A percentile compares a stretch with the other conserved stretches of the same genome.
Conservation (phyloP, 2,888 invertebrate genomes). For the Patella pellucida region DNA sequence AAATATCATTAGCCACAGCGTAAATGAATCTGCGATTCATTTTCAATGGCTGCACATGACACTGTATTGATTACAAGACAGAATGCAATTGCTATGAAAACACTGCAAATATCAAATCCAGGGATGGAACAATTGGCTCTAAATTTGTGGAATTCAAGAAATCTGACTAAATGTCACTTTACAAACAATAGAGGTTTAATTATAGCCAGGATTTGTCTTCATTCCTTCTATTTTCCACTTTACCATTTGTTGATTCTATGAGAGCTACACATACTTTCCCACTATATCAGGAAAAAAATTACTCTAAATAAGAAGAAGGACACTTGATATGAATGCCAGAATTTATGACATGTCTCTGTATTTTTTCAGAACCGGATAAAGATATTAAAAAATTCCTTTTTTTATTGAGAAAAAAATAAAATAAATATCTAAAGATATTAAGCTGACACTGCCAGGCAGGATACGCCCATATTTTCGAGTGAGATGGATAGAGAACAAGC, state of each 20-base stretch:
- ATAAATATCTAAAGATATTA: too few relatives aligned
- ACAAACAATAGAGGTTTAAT: slow-evolving; percentile 9
- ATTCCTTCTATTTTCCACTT: slow-evolving; percentile 1
- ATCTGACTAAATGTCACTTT: slow-evolving; percentile 12
- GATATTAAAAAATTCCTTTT: too few relatives aligned
- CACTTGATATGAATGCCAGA: slow-evolving; percentile 8
- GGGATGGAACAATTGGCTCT: slow-evolving; percentile 12
- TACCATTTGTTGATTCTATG: slow-evolving; percentile 7
- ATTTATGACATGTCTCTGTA: not conserved
- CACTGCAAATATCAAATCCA: slow-evolving; percentile 16
- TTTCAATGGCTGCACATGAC: slow-evolving; percentile 22
- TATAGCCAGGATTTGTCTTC: not conserved
- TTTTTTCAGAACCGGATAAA: too few relatives aligned
- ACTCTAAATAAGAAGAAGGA: not conserved
- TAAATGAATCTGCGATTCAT: slow-evolving; percentile 26
- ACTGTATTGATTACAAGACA: slow-evolving; percentile 17
- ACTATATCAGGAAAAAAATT: not conserved
- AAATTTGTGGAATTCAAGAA: slow-evolving; percentile 14
- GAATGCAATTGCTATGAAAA: slow-evolving; percentile 17
- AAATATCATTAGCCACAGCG: slow-evolving; percentile 22
- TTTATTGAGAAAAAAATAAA: too few relatives aligned
- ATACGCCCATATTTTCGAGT: too few relatives aligned
- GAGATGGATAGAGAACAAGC: too few relatives aligned
- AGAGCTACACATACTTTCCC: not conserved
- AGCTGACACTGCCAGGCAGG: too few relatives aligned